Conservation (phyloP, 2,797 vertebrate species). For the Borostomias antarcticus region DNA sequence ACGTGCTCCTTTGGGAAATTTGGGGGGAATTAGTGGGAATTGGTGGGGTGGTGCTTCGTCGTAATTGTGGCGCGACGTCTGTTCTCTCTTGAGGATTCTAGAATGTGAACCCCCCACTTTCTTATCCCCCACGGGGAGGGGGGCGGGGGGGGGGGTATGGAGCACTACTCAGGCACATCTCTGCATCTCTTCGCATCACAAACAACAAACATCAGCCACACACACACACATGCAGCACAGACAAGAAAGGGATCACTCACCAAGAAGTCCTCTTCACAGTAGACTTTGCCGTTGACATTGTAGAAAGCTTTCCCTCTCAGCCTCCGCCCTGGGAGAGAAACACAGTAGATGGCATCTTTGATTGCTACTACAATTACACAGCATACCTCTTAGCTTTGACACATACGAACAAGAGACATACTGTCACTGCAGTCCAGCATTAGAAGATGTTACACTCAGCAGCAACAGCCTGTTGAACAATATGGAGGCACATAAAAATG, state of each 20-base stretch:
- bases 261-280: slow-evolving; percentile 98
- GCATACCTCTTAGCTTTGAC: too few relatives aligned
- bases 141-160: neutral
- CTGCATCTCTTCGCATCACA: neutral
- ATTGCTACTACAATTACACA: slow-evolving; percentile 2
- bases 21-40: slow-evolving; percentile 55
- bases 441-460: neutral
- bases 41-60: slow-evolving; percentile 56
- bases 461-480: neutral
- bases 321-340: slow-evolving; percentile 83
- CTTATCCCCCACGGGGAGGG: slow-evolving; percentile 2
- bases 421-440: neutral
- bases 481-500: neutral
- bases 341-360: neutral
- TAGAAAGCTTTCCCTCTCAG: slow-evolving; percentile 98
- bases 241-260: slow-evolving; percentile 73
- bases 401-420: neutral
- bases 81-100: slow-evolving; percentile 58
- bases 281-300: slow-evolving; percentile 96
- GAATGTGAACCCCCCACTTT: slow-evolving; percentile 40
- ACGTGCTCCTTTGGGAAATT: slow-evolving; percentile 61
- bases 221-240: slow-evolving; percentile 10
- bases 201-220: slow-evolving; percentile 13
- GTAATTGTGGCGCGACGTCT: slow-evolving; percentile 52
- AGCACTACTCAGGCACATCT: neutral